Conservation (phyloP, 2,888 invertebrate species). For the Lasioglossum vierecki region DNA sequence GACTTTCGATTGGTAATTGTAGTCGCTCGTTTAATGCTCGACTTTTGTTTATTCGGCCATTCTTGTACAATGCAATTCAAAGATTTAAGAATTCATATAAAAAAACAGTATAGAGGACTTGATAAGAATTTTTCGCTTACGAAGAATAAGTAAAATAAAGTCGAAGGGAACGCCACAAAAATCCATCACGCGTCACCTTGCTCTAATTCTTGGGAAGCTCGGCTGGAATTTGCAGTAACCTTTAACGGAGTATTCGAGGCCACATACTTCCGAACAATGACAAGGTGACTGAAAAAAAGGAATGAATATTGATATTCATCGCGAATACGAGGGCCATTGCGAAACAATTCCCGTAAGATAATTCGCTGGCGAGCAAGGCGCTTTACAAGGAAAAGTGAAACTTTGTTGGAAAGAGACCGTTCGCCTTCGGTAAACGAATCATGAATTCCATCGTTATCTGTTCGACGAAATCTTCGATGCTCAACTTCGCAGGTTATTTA, state of each 20-base stretch:
- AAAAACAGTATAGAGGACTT: no score
- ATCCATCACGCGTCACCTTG: neutral
- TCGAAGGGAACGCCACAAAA: neutral
- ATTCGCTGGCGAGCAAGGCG: neutral
- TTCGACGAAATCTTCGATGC: slow-evolving; percentile 30
- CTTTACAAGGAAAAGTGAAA: neutral
- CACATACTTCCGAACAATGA: neutral
- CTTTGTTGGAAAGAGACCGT: neutral
- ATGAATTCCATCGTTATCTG: slow-evolving; percentile 37
- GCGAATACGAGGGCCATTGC: neutral
- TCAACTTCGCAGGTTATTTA: slow-evolving; percentile 18
- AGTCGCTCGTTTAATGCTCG: neutral
- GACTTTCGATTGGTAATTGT: neutral
- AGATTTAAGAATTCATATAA: no score
- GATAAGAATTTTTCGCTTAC: no score
- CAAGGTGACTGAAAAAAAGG: neutral
- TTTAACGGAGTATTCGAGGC: neutral
- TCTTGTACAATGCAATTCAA: no score
- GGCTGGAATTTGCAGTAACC: neutral
- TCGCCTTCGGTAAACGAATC: slow-evolving; percentile 11
- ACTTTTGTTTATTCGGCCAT: no score
- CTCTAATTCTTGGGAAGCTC: neutral
- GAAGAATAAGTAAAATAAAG: neutral
- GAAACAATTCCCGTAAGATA: neutral
- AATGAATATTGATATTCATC: neutral